Evolutionary conservation across 2,113 vertebrate genomes (phyloP).

Genomic region (Casuarius casuarius): DNA sequence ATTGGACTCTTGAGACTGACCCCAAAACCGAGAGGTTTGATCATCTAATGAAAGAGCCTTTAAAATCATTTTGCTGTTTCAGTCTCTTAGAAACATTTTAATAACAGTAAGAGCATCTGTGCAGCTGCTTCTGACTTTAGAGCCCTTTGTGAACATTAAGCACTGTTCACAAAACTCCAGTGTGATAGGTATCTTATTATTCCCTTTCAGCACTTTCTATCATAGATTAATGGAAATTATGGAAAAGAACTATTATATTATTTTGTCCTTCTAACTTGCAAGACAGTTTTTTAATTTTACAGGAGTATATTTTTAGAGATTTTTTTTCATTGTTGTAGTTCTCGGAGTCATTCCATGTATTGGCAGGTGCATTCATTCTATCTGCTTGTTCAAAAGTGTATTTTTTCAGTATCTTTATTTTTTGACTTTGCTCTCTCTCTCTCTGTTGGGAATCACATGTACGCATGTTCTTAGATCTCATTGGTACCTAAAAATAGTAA

Average conservation of each 20-base stretch:
- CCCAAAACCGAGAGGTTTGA: neutral
- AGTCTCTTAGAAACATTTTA: neutral
- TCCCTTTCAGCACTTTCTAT: neutral
- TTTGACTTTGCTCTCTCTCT: neutral
- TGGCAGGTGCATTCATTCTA: neutral
- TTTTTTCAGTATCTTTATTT: neutral
- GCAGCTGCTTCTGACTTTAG: neutral
- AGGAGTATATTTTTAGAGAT: neutral
- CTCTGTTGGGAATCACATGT: conserved; percentile 31
- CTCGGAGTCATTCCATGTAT: neutral
- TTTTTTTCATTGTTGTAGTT: neutral
- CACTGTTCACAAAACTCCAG: neutral
- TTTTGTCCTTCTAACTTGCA: neutral
- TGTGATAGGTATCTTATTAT: neutral
- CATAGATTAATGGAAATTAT: neutral
- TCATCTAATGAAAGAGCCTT: neutral
- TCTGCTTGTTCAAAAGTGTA: neutral
- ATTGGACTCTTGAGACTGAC: neutral
- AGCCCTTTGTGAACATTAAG: neutral
- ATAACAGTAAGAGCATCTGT: neutral
- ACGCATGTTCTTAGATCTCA: conserved; percentile 40
- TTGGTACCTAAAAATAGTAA: conserved; percentile 42
- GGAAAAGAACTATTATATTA: neutral
- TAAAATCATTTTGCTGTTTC: neutral
- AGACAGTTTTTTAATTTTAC: neutral